Evolutionary conservation across 2,888 invertebrate species (phyloP).

Genomic region (Pyrrhia umbra): DNA sequence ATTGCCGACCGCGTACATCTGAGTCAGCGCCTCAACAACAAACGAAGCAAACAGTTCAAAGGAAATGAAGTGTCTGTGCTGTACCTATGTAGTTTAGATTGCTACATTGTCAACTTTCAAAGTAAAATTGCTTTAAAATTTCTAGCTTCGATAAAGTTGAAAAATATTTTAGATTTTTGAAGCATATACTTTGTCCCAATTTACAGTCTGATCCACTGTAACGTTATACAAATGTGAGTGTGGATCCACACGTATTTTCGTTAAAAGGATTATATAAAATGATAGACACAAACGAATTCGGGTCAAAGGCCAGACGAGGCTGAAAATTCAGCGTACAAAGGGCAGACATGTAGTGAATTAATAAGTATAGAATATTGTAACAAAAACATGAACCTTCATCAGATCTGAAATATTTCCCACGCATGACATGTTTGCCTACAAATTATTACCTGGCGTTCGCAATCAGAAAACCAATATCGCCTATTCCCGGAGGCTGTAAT

Average conservation of each 20-base stretch:
- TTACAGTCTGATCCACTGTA: no score
- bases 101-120: neutral
- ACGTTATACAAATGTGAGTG: no score
- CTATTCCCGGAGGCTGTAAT: constrained; percentile 59
- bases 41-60: constrained; percentile 30
- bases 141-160: neutral
- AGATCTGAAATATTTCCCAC: constrained; percentile 24
- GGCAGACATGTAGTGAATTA: constrained; percentile 5
- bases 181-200: no score
- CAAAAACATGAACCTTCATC: constrained; percentile 22
- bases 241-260: neutral
- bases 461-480: constrained; percentile 68
- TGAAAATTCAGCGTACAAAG: constrained; percentile 12
- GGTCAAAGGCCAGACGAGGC: constrained; percentile 38
- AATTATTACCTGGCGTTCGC: constrained; percentile 49
- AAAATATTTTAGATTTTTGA: neutral
- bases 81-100: constrained; percentile 13
- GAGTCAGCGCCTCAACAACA: constrained; percentile 18
- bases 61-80: constrained; percentile 34
- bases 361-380: constrained; percentile 10
- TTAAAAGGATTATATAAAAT: constrained; percentile 13
- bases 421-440: constrained; percentile 43
- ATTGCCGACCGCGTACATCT: constrained; percentile 3
- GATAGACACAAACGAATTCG: constrained; percentile 12
- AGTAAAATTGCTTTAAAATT: constrained; percentile 8